These are phyloP conservation scores for Drosophila monieri DNA, from an alignment of 2,888 invertebrate species.

Conservation along the genomic window DNA sequence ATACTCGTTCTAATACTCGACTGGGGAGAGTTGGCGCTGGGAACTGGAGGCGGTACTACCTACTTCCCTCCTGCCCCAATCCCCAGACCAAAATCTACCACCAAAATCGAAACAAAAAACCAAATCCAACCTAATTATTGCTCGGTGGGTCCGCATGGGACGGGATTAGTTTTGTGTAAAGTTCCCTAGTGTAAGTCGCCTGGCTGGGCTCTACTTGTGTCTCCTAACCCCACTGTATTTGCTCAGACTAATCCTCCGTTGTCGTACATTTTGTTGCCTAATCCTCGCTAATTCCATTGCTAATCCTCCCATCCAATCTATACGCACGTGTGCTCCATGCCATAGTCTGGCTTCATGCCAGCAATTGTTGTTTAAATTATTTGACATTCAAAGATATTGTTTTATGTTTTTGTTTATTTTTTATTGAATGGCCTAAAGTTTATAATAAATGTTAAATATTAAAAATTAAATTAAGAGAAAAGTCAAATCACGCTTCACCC, in stretches of 20 bases:
- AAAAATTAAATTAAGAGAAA: background rate
- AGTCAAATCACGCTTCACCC: background rate
- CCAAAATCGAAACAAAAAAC: background rate
- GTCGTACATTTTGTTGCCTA: slow-evolving; percentile 31
- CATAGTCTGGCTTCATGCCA: slow-evolving; percentile 18
- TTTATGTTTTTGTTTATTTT: background rate
- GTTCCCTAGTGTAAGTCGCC: slow-evolving; percentile 69
- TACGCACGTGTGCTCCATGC: slow-evolving; percentile 4
- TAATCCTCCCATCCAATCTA: slow-evolving; percentile 25
- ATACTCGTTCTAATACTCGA: slow-evolving; percentile 53
- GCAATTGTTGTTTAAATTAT: background rate
- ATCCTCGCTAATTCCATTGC: slow-evolving; percentile 29
- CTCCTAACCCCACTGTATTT: slow-evolving; percentile 27
- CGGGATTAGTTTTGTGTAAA: slow-evolving; percentile 53
- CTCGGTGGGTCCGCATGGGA: slow-evolving; percentile 56
- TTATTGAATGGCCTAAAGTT: background rate
- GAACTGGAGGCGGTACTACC: slow-evolving; percentile 9
- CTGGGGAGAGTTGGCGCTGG: slow-evolving; percentile 31
- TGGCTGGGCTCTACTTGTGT: slow-evolving; percentile 52
- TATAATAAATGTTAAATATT: background rate
- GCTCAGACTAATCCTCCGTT: slow-evolving; percentile 30
- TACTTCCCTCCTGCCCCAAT: slow-evolving; percentile 11
- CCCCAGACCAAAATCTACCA: slow-evolving; percentile 8
- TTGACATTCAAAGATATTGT: background rate
- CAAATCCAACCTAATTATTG: slow-evolving; percentile 20